phyloP scores from a whole-genome alignment of 30 jellyfish, hydroid and myxozoan genomes.

The Turritopsis dohrnii region DNA sequence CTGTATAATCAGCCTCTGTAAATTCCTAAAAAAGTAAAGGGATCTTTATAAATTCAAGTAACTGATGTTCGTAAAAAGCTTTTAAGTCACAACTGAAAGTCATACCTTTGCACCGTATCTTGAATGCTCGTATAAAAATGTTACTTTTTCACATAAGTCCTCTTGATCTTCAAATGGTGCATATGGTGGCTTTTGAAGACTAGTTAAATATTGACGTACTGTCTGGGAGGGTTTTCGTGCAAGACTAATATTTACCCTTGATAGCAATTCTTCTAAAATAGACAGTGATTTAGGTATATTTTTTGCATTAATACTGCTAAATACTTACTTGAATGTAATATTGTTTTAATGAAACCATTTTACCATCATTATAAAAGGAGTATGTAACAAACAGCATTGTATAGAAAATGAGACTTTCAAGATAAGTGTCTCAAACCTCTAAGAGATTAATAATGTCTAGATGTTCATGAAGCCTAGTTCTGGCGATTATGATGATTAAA shows the following conservation, averaged over 20 bases:
- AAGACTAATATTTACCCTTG: conserved; percentile 82
- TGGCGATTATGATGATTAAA: too few species aligned
- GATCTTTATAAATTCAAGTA: background rate
- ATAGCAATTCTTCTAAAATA: conserved; percentile 59
- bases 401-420: background rate
- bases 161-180: conserved; percentile 83
- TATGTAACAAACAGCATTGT: background rate
- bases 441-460: too few species aligned
- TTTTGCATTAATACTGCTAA: too few species aligned
- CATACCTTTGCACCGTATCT: conserved; percentile 67
- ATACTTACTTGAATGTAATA: too few species aligned
- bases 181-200: conserved; percentile 77
- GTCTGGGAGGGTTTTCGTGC: conserved; percentile 84
- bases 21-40: conserved; percentile 32
- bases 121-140: conserved; percentile 73
- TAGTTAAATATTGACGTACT: conserved; percentile 51
- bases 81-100: background rate
- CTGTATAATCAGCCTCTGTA: conserved; percentile 51
- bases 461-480: too few species aligned
- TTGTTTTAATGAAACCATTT: too few species aligned
- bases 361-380: too few species aligned
- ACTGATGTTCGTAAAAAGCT: background rate
- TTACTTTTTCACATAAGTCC: conserved; percentile 70
- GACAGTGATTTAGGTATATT: background rate
- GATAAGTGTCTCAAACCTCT: too few species aligned